Evolutionary conservation across 1,140 invertebrate species (phyloP), one percentile per base, ranked within the genome.

Genomic region (Hyposmocoma kahamanoa): DNA sequence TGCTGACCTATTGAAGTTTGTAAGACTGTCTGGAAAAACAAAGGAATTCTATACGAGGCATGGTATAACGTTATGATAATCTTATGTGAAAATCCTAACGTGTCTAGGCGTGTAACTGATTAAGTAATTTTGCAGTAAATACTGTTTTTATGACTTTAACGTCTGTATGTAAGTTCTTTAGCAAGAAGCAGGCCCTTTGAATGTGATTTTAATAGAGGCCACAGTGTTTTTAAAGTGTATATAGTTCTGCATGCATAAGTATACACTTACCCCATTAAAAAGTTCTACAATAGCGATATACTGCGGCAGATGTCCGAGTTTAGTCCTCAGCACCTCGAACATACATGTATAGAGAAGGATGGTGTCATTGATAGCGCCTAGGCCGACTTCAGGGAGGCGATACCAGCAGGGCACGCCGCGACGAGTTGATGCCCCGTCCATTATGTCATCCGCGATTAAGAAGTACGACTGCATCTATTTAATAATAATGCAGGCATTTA

Each of bases 381-480:
- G 47, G 0, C 96, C 96, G 20, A 97, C 91, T 47, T 91, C 88
- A n/a, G 95, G 91, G 53, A 92, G 85, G 51, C 87, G 88, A 85
- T 97, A 96, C 97, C 98, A 99, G 74, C 96, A 97, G 0, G 91
- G 91, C 56, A 94, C 89, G 30, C 96, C 96, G 49, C 97, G 88
- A 15, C 97, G 88, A 1, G 90, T 93, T 39, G 89, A 80, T 15
- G 95, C 94, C 3, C 90, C 81, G 83, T 99, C 97, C 92, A 98
- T 96, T 22, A 99, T 92, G 73, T 99, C 97, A 83, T 99, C 97
- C 10, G 91, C 72, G 0, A 99, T 87, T 1, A 98, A 72, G 48
- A 97, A 93, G 77, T 92, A 96, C 13, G 93, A 92, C 87, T 99
- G 97, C 8, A 91, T 61, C 93, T 94, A 58, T 13, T 53, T 42